Evolutionary conservation across 2,113 vertebrate species (phyloP).

Genomic region (Leptosomus discolor): DNA sequence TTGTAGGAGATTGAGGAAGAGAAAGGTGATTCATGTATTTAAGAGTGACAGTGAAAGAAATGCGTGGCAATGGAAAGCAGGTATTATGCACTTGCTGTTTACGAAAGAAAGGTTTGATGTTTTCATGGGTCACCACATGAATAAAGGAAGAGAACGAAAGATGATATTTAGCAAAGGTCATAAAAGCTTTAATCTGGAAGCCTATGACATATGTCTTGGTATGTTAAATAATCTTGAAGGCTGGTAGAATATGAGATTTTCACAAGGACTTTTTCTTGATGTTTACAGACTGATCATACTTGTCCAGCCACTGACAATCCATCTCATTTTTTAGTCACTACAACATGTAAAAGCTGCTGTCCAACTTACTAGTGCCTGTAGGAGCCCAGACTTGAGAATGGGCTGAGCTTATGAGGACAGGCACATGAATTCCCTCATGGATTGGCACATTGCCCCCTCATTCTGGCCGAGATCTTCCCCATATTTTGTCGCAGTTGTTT

Average conservation of each 20-base stretch:
- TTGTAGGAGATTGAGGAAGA: background rate
- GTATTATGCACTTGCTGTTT: background rate
- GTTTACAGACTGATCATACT: background rate
- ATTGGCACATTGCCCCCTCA: background rate
- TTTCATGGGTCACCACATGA: slow-evolving; percentile 27
- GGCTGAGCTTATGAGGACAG: background rate
- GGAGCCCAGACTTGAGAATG: background rate
- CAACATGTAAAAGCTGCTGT: background rate
- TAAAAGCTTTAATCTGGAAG: background rate
- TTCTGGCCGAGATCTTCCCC: background rate
- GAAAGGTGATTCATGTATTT: slow-evolving; percentile 19
- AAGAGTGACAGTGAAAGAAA: slow-evolving; percentile 11
- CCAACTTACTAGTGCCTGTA: background rate
- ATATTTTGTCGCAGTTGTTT: background rate
- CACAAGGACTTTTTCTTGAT: background rate
- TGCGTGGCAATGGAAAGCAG: background rate
- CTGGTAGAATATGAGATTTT: background rate
- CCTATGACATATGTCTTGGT: background rate
- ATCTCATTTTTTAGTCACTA: background rate
- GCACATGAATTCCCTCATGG: background rate
- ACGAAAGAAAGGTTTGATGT: background rate
- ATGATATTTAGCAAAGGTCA: slow-evolving; percentile 21
- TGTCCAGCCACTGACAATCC: background rate
- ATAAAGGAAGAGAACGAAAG: background rate
- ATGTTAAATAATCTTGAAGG: background rate